phyloP scores from a whole-genome alignment of 2,113 vertebrate genomes.

The Rhipidura dahli region DNA sequence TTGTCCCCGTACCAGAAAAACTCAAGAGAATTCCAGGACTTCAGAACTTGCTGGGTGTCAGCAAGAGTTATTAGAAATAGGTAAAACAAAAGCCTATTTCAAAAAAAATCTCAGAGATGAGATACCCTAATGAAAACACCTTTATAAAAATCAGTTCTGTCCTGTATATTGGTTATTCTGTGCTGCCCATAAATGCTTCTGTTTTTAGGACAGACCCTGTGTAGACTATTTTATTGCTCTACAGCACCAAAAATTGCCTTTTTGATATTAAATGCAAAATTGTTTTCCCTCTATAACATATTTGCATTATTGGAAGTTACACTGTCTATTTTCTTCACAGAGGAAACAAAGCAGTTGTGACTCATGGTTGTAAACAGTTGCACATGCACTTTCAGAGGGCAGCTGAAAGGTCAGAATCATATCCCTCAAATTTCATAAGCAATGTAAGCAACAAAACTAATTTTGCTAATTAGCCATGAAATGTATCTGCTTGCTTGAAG shows the following conservation, averaged over 20 bases:
- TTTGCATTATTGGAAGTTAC: not conserved
- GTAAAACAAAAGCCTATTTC: not conserved
- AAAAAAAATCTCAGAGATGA: not conserved
- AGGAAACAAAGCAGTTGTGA: not conserved
- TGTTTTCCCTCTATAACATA: not conserved
- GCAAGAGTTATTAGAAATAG: constrained; percentile 16
- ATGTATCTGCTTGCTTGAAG: not conserved
- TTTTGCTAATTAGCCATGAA: not conserved
- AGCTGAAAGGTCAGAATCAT: not conserved
- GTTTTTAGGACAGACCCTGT: not conserved
- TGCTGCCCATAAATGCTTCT: not conserved
- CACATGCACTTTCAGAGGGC: not conserved
- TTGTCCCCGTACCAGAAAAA: constrained; percentile 7
- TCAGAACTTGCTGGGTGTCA: constrained; percentile 15
- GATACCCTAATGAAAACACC: not conserved
- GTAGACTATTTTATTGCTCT: not conserved
- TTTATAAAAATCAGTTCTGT: not conserved
- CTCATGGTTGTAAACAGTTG: not conserved
- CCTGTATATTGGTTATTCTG: not conserved
- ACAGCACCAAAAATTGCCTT: not conserved
- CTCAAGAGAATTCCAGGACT: constrained; percentile 38
- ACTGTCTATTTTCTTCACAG: not conserved
- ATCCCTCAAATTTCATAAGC: not conserved
- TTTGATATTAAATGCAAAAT: not conserved
- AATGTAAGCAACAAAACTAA: not conserved